Base-by-base conservation (phyloP, 2,113 vertebrate genomes). In the Rallus limicola region DNA sequence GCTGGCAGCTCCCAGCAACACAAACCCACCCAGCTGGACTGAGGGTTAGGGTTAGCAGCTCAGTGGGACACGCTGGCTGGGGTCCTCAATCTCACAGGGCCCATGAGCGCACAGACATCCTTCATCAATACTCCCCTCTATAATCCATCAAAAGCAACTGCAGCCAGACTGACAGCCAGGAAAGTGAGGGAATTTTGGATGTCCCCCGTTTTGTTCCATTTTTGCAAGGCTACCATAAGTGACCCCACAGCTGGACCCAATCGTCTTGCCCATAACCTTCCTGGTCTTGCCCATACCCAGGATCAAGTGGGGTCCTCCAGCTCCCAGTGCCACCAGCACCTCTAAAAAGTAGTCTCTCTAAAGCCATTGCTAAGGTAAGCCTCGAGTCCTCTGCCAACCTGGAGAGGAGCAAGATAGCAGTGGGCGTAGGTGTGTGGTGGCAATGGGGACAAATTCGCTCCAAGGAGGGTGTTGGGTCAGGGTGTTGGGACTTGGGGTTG, bases 401-500 rank as follows among this genome's bases (percentile, higher is more conserved):
- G 28, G 15, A 60, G 4, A 78, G 46, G 6, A 15, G 10, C 2
- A 1, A 91, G 25, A 7, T 52, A 60, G 8, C 6, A 17, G 16
- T 59, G 28, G 38, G 13, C 2, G 7, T 24, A 69, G 26, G 71
- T 13, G 10, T 5, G 5, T 42, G 46, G 42, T 56, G 67, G 31
- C 33, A 62, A 12, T 6, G 24, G 29, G 12, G 33, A 33, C 13
- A 18, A 75, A 64, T 29, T 34, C 29, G 76, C 7, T 1, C 5
- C 44, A 36, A 28, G 24, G 28, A 83, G 16, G 36, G 33, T 38
- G 33, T 3, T 11, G 29, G 31, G 7, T 16, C 48, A 28, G 18
- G 3, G 17, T 3, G 2, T 24, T 2, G 5, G 70, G 46, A 19
- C 29, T 53, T 1, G 0, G 24, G 31, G 28, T 10, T 71, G 33